These are phyloP conservation scores for Nipponacmea schrenckii DNA, from an alignment of 2,888 invertebrate genomes.

Conservation along the genomic window DNA sequence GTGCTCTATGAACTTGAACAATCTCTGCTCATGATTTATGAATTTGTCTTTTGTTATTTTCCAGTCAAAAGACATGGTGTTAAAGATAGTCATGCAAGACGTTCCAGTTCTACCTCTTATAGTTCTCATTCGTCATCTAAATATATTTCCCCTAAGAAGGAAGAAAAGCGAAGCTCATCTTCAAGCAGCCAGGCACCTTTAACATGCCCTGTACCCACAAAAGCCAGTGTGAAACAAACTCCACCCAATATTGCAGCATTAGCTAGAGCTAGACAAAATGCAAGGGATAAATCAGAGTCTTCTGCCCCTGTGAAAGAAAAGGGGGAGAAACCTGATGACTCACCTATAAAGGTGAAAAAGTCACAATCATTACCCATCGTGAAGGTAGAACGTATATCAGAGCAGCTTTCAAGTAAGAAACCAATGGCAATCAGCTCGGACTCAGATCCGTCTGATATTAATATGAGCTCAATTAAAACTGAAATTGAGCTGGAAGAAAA, in stretches of 20 bases:
- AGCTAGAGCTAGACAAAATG: neutral
- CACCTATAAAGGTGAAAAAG: constrained; percentile 39
- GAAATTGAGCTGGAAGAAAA: neutral
- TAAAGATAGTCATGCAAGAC: constrained; percentile 8
- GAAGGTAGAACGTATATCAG: constrained; percentile 63
- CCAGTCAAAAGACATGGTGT: constrained; percentile 13
- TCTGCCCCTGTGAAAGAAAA: constrained; percentile 13
- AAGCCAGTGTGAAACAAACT: constrained; percentile 56
- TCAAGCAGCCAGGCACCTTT: neutral
- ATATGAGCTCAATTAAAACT: neutral
- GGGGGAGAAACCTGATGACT: constrained; percentile 36
- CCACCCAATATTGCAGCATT: constrained; percentile 30
- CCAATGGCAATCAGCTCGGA: constrained; percentile 26
- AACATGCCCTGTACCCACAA: constrained; percentile 34
- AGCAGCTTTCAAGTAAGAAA: constrained; percentile 44
- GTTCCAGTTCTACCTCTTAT: constrained; percentile 7
- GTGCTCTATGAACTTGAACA: no score
- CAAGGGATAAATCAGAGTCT: constrained; percentile 2
- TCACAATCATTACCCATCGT: constrained; percentile 62
- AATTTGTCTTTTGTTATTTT: neutral
- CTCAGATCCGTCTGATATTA: constrained; percentile 9
- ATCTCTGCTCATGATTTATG: no score
- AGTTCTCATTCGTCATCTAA: neutral
- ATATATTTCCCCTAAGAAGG: neutral
- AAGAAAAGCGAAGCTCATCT: neutral